phyloP scores from a whole-genome alignment of 2,888 invertebrate species.

The Emmelina monodactyla region DNA sequence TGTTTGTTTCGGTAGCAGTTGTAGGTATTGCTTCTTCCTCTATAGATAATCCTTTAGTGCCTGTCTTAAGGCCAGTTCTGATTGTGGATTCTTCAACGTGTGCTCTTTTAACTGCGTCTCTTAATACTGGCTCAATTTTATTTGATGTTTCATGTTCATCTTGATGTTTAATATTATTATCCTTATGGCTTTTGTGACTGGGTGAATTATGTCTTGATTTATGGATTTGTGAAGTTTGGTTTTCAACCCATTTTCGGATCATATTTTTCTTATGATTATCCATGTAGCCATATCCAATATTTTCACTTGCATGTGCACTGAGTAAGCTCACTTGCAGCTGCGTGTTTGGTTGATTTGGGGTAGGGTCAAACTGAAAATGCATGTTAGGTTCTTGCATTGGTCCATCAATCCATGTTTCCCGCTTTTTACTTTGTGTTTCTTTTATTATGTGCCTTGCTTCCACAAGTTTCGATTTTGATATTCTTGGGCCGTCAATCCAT shows the following conservation, averaged over 20 bases:
- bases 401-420: slow-evolving; percentile 96
- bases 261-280: slow-evolving; percentile 91
- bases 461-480: slow-evolving; percentile 82
- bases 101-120: slow-evolving; percentile 62
- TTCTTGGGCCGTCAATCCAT: slow-evolving; percentile 96
- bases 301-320: slow-evolving; percentile 53
- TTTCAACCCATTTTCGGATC: slow-evolving; percentile 94
- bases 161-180: slow-evolving; percentile 31
- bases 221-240: slow-evolving; percentile 84
- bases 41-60: slow-evolving; percentile 53
- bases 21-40: slow-evolving; percentile 56
- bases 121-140: slow-evolving; percentile 52
- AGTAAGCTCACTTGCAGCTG: slow-evolving; percentile 45
- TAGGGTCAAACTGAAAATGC: slow-evolving; percentile 50
- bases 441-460: slow-evolving; percentile 82
- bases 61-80: slow-evolving; percentile 67
- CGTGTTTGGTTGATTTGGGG: slow-evolving; percentile 69
- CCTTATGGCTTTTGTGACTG: slow-evolving; percentile 36
- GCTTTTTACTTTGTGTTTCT: slow-evolving; percentile 79
- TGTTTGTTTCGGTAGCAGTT: slow-evolving; percentile 27
- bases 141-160: slow-evolving; percentile 38
- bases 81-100: slow-evolving; percentile 69
- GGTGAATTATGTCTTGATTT: slow-evolving; percentile 68
- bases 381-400: slow-evolving; percentile 75
- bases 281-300: slow-evolving; percentile 85